Evolutionary conservation across 2,113 vertebrate species (phyloP), one percentile per base, ranked within the genome.

Genomic region (Rhinoderma darwinii): DNA sequence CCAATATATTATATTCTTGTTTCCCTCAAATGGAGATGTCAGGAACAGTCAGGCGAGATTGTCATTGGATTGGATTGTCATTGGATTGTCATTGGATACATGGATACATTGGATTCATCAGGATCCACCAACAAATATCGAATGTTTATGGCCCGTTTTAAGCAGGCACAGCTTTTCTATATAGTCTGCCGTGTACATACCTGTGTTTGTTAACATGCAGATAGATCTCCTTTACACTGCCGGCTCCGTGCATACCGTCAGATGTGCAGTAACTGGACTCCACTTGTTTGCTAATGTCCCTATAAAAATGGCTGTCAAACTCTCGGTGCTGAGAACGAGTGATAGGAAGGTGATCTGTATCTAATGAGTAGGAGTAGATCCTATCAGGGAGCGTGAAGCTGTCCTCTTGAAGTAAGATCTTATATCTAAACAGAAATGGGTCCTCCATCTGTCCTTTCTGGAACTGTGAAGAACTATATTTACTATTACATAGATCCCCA

Each of bases 261-360:
- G 3, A 80, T 1, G n/a, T 59, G 35, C 10, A 18, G 41, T 54
- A 18, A 89, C 89, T 93, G 84, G 88, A 83, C 30, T 92, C 63
- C 18, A 87, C 89, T 0, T 88, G 87, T 5, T 90, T 47, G 3
- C 86, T 81, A n/a, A 79, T 20, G 0, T 87, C 90, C 0, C 90
- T 88, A 18, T 93, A 95, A 91, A 96, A 92, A 25, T 15, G 81
- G 14, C 75, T 81, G 61, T 97, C 95, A 85, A 97, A 88, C 20
- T 96, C 94, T 70, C 54, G 89, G 20, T 91, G 90, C 32, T 95
- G 89, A 1, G 91, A 75, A 2, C 12, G 41, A 4, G 96, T 94
- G 81, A 96, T 77, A 5, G 96, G 95, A 86, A 97, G 92, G 89
- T 96, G 94, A 80, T 94, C 90, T 0, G 90, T 93, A 89, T 96